These are phyloP conservation scores for Steatocranus sp. DNA, from an alignment of 2,797 vertebrate species.

Conservation along the genomic window DNA sequence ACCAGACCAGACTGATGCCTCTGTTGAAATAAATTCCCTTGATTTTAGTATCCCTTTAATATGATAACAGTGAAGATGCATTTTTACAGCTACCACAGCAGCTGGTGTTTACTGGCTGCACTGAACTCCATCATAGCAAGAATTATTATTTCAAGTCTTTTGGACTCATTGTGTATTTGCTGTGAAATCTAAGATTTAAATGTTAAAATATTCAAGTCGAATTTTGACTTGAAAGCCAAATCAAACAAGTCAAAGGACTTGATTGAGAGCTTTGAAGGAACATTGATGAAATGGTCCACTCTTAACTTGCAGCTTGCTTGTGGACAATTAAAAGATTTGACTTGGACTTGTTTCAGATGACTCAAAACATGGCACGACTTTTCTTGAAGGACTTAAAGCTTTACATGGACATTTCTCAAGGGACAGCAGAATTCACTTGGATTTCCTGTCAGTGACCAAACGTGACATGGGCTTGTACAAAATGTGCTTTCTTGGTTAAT, in stretches of 20 bases:
- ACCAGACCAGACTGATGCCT: neutral
- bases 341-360: neutral
- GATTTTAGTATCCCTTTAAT: neutral
- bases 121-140: neutral
- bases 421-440: neutral
- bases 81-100: neutral
- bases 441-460: neutral
- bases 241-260: neutral
- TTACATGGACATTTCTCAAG: neutral
- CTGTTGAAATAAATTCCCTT: neutral
- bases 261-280: neutral
- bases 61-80: neutral
- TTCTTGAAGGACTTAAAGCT: neutral
- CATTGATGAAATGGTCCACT: neutral
- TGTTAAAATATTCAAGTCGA: neutral
- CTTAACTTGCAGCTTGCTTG: neutral
- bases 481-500: neutral
- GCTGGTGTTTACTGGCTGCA: neutral
- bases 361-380: neutral
- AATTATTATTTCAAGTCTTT: neutral
- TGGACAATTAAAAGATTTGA: neutral
- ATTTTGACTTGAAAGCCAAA: neutral
- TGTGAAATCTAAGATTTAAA: neutral
- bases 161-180: neutral
- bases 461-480: neutral